phyloP scores from a whole-genome alignment of 2,113 vertebrate species.

The Microcebus jonahi region DNA sequence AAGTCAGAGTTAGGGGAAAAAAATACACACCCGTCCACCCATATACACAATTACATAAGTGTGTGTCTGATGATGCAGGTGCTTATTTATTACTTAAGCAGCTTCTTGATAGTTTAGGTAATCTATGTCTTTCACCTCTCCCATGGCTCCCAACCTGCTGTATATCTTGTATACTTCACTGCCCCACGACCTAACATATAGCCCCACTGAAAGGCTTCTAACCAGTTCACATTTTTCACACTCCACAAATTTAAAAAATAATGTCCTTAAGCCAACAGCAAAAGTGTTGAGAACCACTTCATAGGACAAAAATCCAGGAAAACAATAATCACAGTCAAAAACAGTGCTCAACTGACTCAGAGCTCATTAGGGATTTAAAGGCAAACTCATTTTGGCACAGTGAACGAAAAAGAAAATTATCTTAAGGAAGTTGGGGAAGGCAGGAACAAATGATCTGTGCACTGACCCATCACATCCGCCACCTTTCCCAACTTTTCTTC shows the following conservation, averaged over 20 bases:
- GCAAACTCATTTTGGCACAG: not conserved
- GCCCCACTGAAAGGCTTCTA: not conserved
- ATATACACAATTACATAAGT: not conserved
- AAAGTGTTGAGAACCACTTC: not conserved
- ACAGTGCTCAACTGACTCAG: not conserved
- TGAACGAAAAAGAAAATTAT: not conserved
- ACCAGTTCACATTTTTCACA: not conserved
- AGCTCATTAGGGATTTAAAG: not conserved
- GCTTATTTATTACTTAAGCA: not conserved
- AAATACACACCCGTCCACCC: not conserved
- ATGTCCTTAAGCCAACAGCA: not conserved
- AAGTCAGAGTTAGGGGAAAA: not conserved
- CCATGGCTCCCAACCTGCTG: not conserved
- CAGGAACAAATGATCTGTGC: not conserved
- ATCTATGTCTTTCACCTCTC: not conserved
- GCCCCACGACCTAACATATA: not conserved
- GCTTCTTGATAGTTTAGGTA: not conserved
- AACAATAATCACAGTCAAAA: not conserved
- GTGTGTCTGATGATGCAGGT: not conserved
- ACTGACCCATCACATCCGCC: not conserved
- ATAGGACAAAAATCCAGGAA: not conserved
- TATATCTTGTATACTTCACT: not conserved
- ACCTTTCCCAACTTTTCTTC: not conserved
- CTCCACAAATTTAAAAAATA: not conserved
- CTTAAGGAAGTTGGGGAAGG: not conserved